Conservation (phyloP, 2,888 invertebrate species). For the Bellardia bayeri region DNA sequence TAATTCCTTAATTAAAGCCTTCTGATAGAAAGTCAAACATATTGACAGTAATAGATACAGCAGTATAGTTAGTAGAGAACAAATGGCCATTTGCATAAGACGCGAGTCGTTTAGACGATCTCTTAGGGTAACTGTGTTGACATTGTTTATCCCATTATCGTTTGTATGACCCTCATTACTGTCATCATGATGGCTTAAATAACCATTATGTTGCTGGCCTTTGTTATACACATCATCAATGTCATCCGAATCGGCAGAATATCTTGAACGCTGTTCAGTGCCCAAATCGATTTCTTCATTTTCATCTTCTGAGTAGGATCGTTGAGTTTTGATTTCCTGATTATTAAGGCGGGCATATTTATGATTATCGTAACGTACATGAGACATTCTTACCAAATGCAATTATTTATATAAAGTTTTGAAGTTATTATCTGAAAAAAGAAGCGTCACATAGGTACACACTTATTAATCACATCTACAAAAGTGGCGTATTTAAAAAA, state of each 20-base stretch:
- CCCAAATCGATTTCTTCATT: constrained; percentile 81
- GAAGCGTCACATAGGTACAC: not conserved
- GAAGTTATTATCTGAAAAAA: constrained; percentile 37
- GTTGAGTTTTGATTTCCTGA: constrained; percentile 48
- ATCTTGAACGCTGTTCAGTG: constrained; percentile 68
- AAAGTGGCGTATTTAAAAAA: not conserved
- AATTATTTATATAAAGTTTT: not conserved
- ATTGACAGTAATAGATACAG: constrained; percentile 96
- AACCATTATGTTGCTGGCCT: constrained; percentile 53
- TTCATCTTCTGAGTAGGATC: constrained; percentile 75
- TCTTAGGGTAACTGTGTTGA: constrained; percentile 55
- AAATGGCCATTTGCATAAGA: constrained; percentile 83
- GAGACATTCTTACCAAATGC: constrained; percentile 72
- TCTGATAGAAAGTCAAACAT: constrained; percentile 98
- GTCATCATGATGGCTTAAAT: constrained; percentile 23
- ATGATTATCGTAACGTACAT: constrained; percentile 80
- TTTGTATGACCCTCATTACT: not conserved
- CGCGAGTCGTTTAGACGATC: constrained; percentile 76
- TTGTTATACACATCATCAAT: constrained; percentile 46
- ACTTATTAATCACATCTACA: not conserved
- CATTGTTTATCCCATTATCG: not conserved
- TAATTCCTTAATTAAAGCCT: constrained; percentile 88
- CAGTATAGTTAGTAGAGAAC: constrained; percentile 86
- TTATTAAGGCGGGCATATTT: constrained; percentile 77
- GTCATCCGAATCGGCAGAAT: constrained; percentile 46